Percentiles rank a stretch among this genome's conserved stretches.
Conservation (phyloP, 1,140 invertebrate genomes). For the Oedothorax gibbosus region DNA sequence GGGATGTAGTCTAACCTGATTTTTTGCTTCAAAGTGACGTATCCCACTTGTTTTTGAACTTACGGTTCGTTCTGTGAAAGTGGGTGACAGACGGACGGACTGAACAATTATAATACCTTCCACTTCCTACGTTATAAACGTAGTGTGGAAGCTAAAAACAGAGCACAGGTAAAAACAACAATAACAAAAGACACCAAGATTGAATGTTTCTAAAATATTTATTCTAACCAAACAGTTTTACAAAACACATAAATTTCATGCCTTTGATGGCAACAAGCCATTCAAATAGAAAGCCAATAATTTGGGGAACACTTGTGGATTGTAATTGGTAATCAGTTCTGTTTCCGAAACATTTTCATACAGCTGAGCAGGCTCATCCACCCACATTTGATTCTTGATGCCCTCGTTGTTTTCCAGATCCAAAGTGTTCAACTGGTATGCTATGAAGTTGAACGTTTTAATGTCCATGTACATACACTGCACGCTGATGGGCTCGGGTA, state of each 20-base stretch:
- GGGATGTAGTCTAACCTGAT: too few relatives aligned
- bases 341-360: slow-evolving; percentile 10
- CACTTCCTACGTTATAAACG: too few relatives aligned
- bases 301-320: slow-evolving; percentile 28
- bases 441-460: slow-evolving; percentile 32
- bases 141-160: too few relatives aligned
- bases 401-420: slow-evolving; percentile 49
- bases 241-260: background rate
- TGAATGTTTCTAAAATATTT: too few relatives aligned
- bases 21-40: too few relatives aligned
- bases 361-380: slow-evolving; percentile 27
- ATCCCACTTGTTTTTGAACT: too few relatives aligned
- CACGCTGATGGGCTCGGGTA: slow-evolving; percentile 52
- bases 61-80: too few relatives aligned
- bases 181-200: too few relatives aligned
- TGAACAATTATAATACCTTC: too few relatives aligned
- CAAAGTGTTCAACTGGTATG: slow-evolving; percentile 61
- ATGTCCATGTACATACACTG: slow-evolving; percentile 59
- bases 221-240: too few relatives aligned
- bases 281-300: slow-evolving; percentile 41
- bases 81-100: too few relatives aligned
- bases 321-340: slow-evolving; percentile 37
- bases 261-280: background rate
- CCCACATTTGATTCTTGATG: slow-evolving; percentile 62
- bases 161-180: too few relatives aligned